Evolutionary conservation across 2,113 vertebrate genomes (phyloP).

Genomic region (Cyanistes caeruleus): DNA sequence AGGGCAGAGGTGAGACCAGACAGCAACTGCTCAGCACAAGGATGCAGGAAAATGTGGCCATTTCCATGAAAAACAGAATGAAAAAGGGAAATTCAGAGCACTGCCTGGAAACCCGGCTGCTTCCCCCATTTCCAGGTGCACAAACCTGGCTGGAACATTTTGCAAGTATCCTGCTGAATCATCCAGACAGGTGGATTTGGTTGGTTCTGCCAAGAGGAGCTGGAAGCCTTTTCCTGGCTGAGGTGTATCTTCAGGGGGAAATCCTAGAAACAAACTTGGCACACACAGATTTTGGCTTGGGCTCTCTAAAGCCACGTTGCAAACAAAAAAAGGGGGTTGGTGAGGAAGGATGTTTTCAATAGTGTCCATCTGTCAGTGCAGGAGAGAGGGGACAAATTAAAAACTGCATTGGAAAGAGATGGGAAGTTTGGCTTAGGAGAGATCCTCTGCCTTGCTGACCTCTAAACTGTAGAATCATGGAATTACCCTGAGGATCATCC

Average conservation of each 20-base stretch:
- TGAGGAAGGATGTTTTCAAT: not conserved
- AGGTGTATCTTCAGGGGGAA: conserved; percentile 44
- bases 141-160: not conserved
- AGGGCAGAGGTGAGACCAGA: conserved; percentile 29
- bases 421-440: not conserved
- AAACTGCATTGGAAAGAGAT: not conserved
- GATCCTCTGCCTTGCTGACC: not conserved
- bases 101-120: not conserved
- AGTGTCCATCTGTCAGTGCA: not conserved
- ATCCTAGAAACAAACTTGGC: conserved; percentile 62
- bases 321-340: not conserved
- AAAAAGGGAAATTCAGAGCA: not conserved
- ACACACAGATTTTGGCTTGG: not conserved
- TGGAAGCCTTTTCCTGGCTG: not conserved
- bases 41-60: not conserved
- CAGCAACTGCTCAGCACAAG: not conserved
- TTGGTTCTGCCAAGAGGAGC: conserved; percentile 33
- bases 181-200: not conserved
- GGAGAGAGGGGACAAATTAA: not conserved
- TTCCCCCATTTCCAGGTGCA: not conserved
- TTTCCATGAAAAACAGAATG: not conserved
- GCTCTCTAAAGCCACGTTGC: not conserved
- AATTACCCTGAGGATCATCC: not conserved
- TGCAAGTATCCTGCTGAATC: not conserved
- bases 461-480: not conserved